Evolutionary conservation across 2,797 vertebrate species (phyloP).

Genomic region (Cyclura pinguis): DNA sequence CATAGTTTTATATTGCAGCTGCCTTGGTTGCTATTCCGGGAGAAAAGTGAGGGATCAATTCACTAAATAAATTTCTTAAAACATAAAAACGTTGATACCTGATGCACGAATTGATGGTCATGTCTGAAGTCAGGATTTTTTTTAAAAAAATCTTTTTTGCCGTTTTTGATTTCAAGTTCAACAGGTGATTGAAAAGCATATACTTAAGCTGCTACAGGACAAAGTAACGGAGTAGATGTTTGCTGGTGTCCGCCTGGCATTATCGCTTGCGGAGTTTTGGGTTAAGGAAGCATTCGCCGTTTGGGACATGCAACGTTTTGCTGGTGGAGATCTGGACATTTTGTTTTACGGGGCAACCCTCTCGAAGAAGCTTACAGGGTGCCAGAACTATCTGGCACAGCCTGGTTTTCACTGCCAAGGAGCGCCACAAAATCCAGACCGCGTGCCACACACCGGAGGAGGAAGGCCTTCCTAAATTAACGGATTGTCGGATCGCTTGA

Average conservation of each 20-base stretch:
- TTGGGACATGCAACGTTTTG: too few species aligned
- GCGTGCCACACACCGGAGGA: background rate
- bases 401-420: background rate
- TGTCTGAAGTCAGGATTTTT: background rate
- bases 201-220: slow-evolving; percentile 89
- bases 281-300: background rate
- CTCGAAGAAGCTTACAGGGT: background rate
- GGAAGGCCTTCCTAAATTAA: background rate
- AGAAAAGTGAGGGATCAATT: too few species aligned
- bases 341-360: background rate
- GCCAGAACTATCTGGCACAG: too few species aligned
- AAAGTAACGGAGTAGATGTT: slow-evolving; percentile 61
- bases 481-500: background rate
- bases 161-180: slow-evolving; percentile 82
- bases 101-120: background rate
- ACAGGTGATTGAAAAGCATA: slow-evolving; percentile 93
- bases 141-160: background rate
- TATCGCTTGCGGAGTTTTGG: background rate
- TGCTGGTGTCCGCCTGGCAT: rapidly evolving
- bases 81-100: too few species aligned
- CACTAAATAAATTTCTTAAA: too few species aligned
- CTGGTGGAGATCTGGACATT: too few species aligned
- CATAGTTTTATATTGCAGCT: too few species aligned
- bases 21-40: too few species aligned
- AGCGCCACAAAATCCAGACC: background rate